Base-by-base conservation (phyloP, 2,888 invertebrate genomes). In the Apamea crenata region DNA sequence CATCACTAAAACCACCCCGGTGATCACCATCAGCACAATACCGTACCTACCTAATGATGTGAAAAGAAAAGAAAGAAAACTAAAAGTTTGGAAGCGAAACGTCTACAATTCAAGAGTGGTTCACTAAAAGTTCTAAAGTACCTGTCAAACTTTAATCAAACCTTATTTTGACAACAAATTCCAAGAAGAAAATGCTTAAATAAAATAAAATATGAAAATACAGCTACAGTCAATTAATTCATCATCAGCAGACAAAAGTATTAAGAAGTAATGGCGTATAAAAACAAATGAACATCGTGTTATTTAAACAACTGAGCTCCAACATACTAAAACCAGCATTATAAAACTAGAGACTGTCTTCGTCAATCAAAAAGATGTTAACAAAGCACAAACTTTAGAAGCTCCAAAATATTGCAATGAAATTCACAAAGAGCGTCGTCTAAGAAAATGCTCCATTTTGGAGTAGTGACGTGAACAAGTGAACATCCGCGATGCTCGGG, bases 401-500 rank as follows among this genome's bases (percentile, higher is more conserved):
- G 32, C 61, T 83, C 32, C n/a, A 73, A 63, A 87, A 76, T 67
- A 68, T 65, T 59, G 68, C 74, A 76, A 65, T n/a, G 29, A 67
- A 61, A 76, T 80, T 61, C 36, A 77, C 84, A 77, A 81, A 87
- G 77, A 77, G 29, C 74, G 75, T 77, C 77, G 66, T 83, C 69
- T 65, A 50, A 80, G 70, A 78, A 77, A 78, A 88, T 68, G 66
- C 74, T n/a, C 63, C 70, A 72, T 68, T 85, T 87, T 66, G 72
- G 70, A 74, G 61, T 61, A 40, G 67, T 70, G 69, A 82, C 80
- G 69, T 59, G 69, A 69, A 84, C 80, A 82, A 82, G 69, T 85
- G 83, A 75, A 78, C 88, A 89, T 86, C 89, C 91, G 85, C 90
- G 89, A 76, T 82, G 92, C 94, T 88, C 84, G 81, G 74, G 92